These are phyloP conservation scores for Percina caprodes DNA, from an alignment of 2,113 vertebrate genomes.

Conservation along the genomic window DNA sequence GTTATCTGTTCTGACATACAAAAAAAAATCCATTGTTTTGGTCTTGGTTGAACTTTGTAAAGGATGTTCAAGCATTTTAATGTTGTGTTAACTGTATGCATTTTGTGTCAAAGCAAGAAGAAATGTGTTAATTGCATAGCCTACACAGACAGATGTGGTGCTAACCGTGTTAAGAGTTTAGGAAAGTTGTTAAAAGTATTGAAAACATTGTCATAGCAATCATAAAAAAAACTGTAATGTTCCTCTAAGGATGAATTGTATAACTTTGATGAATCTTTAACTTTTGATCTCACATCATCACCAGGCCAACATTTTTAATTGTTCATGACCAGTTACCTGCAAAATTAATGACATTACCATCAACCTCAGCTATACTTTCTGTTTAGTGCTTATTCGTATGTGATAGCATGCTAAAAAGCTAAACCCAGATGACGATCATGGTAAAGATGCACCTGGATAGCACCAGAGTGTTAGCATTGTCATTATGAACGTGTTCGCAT, in stretches of 20 bases:
- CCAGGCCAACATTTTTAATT: background rate
- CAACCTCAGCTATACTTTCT: background rate
- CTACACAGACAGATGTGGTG: too few relatives aligned
- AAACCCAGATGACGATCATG: background rate
- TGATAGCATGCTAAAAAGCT: background rate
- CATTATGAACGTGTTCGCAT: background rate
- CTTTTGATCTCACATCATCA: background rate
- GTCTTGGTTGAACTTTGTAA: too few relatives aligned
- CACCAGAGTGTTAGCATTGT: background rate
- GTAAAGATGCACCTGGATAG: background rate
- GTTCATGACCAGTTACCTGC: background rate
- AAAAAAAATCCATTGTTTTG: too few relatives aligned
- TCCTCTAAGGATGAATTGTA: background rate
- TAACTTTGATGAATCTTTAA: background rate
- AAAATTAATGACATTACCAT: too few relatives aligned
- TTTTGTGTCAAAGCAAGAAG: too few relatives aligned
- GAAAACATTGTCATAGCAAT: too few relatives aligned
- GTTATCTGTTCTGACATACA: too few relatives aligned
- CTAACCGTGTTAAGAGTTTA: too few relatives aligned
- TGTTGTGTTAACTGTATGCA: too few relatives aligned
- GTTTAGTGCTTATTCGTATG: background rate
- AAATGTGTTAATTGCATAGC: too few relatives aligned
- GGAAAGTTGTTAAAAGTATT: too few relatives aligned
- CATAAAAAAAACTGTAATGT: background rate
- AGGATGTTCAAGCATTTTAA: too few relatives aligned